Conservation (phyloP, 2,888 invertebrate genomes). For the Autographa gamma region DNA sequence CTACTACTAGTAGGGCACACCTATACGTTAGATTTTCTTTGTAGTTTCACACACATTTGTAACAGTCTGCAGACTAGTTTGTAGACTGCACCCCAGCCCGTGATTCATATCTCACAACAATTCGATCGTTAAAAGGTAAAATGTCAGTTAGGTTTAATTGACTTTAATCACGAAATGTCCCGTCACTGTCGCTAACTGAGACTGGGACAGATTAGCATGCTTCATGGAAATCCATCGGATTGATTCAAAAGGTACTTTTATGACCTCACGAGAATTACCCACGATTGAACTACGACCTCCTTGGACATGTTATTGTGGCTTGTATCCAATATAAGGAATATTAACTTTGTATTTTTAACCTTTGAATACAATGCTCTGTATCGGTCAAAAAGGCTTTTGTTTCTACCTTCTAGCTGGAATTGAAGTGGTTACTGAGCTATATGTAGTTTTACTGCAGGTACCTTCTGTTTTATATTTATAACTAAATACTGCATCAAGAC, state of each 20-base stretch:
- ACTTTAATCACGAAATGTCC: conserved; percentile 56
- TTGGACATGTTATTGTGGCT: conserved; percentile 14
- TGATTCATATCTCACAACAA: conserved; percentile 32
- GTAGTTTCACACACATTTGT: neutral
- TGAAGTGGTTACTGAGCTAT: no score
- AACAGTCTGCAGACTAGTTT: neutral
- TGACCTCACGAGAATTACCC: conserved; percentile 46
- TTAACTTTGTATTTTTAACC: no score
- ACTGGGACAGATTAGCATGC: conserved; percentile 50
- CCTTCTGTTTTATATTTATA: no score
- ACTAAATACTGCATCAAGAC: no score
- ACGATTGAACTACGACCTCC: conserved; percentile 18
- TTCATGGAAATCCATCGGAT: conserved; percentile 23
- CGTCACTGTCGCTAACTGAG: conserved; percentile 24
- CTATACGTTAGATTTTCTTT: neutral
- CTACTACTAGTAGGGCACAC: no score
- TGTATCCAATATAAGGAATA: neutral
- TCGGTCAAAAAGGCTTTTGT: no score
- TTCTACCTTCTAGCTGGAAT: no score
- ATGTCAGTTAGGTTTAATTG: conserved; percentile 61
- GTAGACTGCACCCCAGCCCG: conserved; percentile 4
- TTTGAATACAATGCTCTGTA: no score
- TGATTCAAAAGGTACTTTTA: conserved; percentile 37
- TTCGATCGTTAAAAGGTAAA: conserved; percentile 41
- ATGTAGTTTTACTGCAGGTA: no score